A percentile compares a stretch with the other conserved stretches of the same genome.
phyloP scores from a whole-genome alignment of 2,888 invertebrate genomes.

The Apantesis nais region DNA sequence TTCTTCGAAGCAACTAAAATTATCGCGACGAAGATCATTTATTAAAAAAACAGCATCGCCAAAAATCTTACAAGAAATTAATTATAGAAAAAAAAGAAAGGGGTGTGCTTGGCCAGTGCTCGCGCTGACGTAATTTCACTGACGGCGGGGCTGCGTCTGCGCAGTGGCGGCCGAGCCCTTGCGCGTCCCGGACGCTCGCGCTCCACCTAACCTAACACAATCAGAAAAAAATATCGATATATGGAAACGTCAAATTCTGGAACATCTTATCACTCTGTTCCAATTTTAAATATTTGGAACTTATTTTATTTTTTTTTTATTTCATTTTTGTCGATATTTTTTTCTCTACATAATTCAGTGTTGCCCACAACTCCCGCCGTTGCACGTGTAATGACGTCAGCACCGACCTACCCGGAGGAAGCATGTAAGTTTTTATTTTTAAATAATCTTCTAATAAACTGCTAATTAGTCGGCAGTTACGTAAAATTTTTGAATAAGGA shows the following conservation, averaged over 20 bases:
- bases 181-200: conserved; percentile 67
- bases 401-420: conserved; percentile 63
- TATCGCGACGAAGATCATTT: conserved; percentile 41
- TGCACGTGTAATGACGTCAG: conserved; percentile 74
- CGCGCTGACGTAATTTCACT: conserved; percentile 77
- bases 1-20: conserved; percentile 32
- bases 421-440: conserved; percentile 63
- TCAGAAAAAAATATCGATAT: conserved; percentile 41
- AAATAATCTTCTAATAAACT: conserved; percentile 40
- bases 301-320: conserved; percentile 32
- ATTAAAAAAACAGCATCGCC: conserved; percentile 60
- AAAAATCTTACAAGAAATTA: conserved; percentile 81
- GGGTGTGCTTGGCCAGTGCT: conserved; percentile 74
- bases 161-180: conserved; percentile 74
- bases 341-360: conserved; percentile 39
- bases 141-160: conserved; percentile 64
- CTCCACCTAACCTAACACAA: conserved; percentile 44
- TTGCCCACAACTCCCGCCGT: conserved; percentile 49
- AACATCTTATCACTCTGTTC: conserved; percentile 14
- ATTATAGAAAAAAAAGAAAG: conserved; percentile 82
- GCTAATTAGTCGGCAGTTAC: conserved; percentile 24
- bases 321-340: conserved; percentile 49
- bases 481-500: conserved; percentile 8
- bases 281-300: conserved; percentile 4
- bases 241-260: conserved; percentile 28